A percentile compares a stretch with the other conserved stretches of the same genome.
Conservation (phyloP, 2,888 invertebrate species). For the Sinhomidia bicolor region DNA sequence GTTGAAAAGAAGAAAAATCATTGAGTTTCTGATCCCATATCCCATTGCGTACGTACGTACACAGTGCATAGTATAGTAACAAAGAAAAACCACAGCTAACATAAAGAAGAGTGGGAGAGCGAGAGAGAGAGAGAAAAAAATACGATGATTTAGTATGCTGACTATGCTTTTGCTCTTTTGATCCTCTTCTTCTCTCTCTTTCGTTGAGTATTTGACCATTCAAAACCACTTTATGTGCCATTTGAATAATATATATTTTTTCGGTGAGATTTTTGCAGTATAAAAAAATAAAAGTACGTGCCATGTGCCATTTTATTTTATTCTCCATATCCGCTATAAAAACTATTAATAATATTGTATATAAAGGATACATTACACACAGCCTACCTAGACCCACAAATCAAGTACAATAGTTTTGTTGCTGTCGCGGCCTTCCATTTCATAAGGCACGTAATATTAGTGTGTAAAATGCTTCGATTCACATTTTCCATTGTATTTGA, state of each 20-base stretch:
- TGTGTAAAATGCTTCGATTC: background rate
- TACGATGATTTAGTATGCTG: conserved; percentile 31
- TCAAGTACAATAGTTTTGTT: background rate
- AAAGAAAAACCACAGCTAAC: background rate
- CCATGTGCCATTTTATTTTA: background rate
- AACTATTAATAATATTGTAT: conserved; percentile 12
- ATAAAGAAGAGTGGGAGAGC: background rate
- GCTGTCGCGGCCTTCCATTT: background rate
- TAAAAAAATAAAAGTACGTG: conserved; percentile 18
- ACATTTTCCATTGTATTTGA: background rate
- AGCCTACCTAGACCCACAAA: background rate
- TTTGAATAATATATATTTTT: conserved; percentile 15
- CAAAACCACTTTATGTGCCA: conserved; percentile 27
- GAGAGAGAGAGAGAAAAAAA: background rate
- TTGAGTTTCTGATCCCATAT: background rate
- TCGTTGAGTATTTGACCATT: conserved; percentile 31
- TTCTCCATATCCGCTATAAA: conserved; percentile 2
- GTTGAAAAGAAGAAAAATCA: background rate
- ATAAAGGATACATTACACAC: background rate
- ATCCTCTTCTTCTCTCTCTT: conserved; percentile 8
- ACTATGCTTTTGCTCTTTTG: conserved; percentile 3
- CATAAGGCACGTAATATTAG: background rate
- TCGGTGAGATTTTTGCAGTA: background rate
- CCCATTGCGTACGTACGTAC: background rate
- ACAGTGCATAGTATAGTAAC: background rate